These are phyloP conservation scores for Panagrolaimus sp. DNA, from an alignment of 1,140 invertebrate genomes.

Conservation along the genomic window DNA sequence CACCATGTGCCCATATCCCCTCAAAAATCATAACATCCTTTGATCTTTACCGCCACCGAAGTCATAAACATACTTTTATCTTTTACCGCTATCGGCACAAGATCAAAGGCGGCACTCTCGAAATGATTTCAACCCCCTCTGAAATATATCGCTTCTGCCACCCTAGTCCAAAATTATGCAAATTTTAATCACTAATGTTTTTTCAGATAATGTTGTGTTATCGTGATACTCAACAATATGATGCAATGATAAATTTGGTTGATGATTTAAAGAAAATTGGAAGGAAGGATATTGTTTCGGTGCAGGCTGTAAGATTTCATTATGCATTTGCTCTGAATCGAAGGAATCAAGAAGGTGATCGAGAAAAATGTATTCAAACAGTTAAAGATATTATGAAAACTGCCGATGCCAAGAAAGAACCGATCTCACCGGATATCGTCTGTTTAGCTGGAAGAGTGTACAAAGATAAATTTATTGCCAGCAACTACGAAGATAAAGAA, in stretches of 20 bases:
- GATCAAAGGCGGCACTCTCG: too few relatives aligned
- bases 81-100: too few relatives aligned
- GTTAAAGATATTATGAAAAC: conserved; percentile 87
- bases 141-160: too few relatives aligned
- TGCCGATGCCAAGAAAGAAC: conserved; percentile 82
- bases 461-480: conserved; percentile 97
- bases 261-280: conserved; percentile 89
- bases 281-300: conserved; percentile 80
- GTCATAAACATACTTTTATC: conserved; percentile 23
- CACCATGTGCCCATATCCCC: too few relatives aligned
- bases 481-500: conserved; percentile 78
- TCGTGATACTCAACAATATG: conserved; percentile 73
- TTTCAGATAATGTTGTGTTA: conserved; percentile 43
- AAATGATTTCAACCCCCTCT: too few relatives aligned
- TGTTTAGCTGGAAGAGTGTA: conserved; percentile 96
- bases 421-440: conserved; percentile 87
- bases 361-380: conserved; percentile 83
- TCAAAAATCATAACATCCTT: conserved; percentile 38
- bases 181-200: background rate
- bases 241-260: conserved; percentile 93
- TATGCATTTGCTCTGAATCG: conserved; percentile 96
- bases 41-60: too few relatives aligned
- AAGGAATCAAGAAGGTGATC: conserved; percentile 84
- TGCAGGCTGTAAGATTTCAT: conserved; percentile 80
- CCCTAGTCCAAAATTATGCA: conserved; percentile 10